A percentile compares a stretch with the other conserved stretches of the same genome.
phyloP scores from a whole-genome alignment of 2,888 invertebrate genomes.

The Cybosia mesomella region DNA sequence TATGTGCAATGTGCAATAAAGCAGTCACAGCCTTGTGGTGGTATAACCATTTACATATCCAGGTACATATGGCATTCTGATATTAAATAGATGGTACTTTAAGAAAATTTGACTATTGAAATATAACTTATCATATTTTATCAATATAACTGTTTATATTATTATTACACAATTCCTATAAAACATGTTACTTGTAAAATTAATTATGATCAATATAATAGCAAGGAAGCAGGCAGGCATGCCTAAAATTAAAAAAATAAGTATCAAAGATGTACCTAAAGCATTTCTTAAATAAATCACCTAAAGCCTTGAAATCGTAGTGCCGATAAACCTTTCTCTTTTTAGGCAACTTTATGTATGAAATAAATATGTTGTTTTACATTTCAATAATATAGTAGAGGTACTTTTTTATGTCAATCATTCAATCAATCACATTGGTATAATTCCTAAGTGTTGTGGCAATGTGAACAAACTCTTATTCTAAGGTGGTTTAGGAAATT shows the following conservation, averaged over 20 bases:
- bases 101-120: no score
- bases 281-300: neutral
- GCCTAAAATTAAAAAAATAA: neutral
- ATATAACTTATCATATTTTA: no score
- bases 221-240: neutral
- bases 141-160: no score
- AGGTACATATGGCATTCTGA: no score
- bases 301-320: conserved; percentile 28
- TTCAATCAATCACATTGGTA: neutral
- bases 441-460: conserved; percentile 3
- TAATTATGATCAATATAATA: neutral
- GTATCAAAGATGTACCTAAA: conserved; percentile 18
- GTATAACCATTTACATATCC: no score
- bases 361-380: neutral
- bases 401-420: neutral
- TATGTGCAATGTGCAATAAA: neutral
- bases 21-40: neutral
- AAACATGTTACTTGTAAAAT: no score
- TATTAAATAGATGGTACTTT: no score
- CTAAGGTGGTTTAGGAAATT: neutral
- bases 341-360: conserved; percentile 8
- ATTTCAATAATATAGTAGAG: neutral
- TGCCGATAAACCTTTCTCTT: conserved; percentile 35
- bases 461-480: conserved; percentile 5
- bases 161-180: no score